These are phyloP conservation scores for Leptinotarsa tumamoca DNA, from an alignment of 2,888 invertebrate genomes.

Conservation along the genomic window DNA sequence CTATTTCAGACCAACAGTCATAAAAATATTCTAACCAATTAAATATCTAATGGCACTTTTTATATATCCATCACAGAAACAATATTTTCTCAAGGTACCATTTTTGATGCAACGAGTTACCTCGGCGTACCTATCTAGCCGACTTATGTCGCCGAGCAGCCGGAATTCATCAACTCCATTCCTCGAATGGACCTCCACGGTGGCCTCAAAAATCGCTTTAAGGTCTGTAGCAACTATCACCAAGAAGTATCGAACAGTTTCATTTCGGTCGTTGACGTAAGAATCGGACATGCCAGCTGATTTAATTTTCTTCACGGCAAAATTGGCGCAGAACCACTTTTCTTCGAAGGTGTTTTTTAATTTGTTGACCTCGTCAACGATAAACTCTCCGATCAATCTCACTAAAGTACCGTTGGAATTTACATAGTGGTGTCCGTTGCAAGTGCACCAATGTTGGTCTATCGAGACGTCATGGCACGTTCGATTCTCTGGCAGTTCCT, in stretches of 20 bases:
- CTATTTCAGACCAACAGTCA: background rate
- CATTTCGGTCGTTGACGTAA: slow-evolving; percentile 48
- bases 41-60: slow-evolving; percentile 19
- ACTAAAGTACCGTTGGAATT: slow-evolving; percentile 68
- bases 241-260: slow-evolving; percentile 69
- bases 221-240: slow-evolving; percentile 76
- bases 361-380: slow-evolving; percentile 44
- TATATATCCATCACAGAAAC: slow-evolving; percentile 65
- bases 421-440: slow-evolving; percentile 71
- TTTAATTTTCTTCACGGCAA: slow-evolving; percentile 53
- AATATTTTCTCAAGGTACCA: slow-evolving; percentile 70
- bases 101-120: slow-evolving; percentile 69
- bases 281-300: slow-evolving; percentile 52
- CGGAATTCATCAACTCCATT: slow-evolving; percentile 55
- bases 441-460: slow-evolving; percentile 81
- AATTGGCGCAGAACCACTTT: slow-evolving; percentile 51
- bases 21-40: background rate
- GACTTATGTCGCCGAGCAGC: slow-evolving; percentile 74
- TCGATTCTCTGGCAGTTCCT: slow-evolving; percentile 71
- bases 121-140: slow-evolving; percentile 69
- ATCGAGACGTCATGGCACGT: slow-evolving; percentile 79
- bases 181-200: slow-evolving; percentile 67
- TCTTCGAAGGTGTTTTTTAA: slow-evolving; percentile 67
- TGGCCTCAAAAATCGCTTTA: slow-evolving; percentile 78
- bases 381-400: slow-evolving; percentile 67